Evolutionary conservation across 2,113 vertebrate species (phyloP).

Genomic region (Cacatua alba): DNA sequence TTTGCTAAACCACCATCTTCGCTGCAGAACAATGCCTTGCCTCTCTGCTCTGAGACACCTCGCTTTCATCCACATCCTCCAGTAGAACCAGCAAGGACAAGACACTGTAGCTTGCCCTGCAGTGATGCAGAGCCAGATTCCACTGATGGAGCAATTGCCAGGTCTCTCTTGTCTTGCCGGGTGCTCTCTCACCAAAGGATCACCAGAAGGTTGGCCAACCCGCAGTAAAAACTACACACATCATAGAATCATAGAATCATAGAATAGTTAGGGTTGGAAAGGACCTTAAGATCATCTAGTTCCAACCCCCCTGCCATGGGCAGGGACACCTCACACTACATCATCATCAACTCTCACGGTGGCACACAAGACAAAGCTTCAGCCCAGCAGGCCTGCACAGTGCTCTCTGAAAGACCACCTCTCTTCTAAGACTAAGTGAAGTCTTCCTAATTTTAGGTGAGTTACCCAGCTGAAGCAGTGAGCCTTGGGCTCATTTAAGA

Average conservation of each 20-base stretch:
- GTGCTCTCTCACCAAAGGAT: background rate
- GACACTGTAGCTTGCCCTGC: background rate
- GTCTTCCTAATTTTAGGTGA: background rate
- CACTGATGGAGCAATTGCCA: background rate
- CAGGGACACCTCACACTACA: too few relatives aligned
- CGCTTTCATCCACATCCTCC: background rate
- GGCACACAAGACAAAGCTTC: background rate
- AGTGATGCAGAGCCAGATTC: background rate
- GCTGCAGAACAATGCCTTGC: background rate
- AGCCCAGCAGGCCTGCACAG: background rate
- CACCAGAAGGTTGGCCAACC: background rate
- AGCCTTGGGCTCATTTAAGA: background rate
- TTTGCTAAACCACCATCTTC: background rate
- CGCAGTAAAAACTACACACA: background rate
- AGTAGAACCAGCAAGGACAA: background rate
- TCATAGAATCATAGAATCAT: background rate
- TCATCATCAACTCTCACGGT: background rate
- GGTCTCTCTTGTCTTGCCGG: fast-evolving
- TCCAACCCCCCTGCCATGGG: too few relatives aligned
- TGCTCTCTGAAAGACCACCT: background rate
- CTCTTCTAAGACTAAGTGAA: background rate
- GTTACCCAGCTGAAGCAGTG: background rate
- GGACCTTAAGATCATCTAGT: too few relatives aligned
- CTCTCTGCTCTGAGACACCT: background rate
- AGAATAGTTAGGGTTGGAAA: too few relatives aligned